phyloP scores from a whole-genome alignment of 2,113 vertebrate species.

The Myiagra hebetior region DNA sequence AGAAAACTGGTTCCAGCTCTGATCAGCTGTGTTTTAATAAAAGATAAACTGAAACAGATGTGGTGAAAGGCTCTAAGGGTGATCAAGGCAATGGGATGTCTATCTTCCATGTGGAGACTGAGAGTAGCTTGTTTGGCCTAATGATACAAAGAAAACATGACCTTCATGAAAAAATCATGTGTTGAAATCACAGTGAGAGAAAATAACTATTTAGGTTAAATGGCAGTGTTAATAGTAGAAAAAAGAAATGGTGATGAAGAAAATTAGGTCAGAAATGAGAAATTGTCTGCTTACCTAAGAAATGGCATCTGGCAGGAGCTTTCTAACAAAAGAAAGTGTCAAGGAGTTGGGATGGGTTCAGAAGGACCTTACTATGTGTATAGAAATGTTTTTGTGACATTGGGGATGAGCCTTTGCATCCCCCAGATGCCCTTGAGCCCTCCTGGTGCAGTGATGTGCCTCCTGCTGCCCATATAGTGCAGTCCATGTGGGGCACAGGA shows the following conservation, averaged over 20 bases:
- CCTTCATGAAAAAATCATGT: background rate
- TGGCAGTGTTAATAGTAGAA: background rate
- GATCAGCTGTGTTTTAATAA: background rate
- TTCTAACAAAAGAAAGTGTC: background rate
- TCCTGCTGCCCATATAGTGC: background rate
- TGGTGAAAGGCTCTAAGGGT: background rate
- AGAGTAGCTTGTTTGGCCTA: background rate
- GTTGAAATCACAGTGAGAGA: background rate
- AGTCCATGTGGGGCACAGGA: background rate
- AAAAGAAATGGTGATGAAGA: background rate
- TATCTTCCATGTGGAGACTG: background rate
- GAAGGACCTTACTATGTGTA: background rate
- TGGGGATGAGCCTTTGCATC: background rate
- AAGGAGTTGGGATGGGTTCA: background rate
- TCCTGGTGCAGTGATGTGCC: rapidly evolving
- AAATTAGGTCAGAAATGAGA: background rate
- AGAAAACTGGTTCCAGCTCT: background rate
- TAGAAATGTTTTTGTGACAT: background rate
- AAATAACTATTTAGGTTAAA: background rate
- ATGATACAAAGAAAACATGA: background rate
- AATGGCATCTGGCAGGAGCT: background rate
- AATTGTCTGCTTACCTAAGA: background rate
- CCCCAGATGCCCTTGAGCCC: background rate
- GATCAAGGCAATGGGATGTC: background rate
- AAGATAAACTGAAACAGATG: conserved; percentile 14